Conservation (phyloP, 2,888 invertebrate genomes). For the Mythimna ferrago region DNA sequence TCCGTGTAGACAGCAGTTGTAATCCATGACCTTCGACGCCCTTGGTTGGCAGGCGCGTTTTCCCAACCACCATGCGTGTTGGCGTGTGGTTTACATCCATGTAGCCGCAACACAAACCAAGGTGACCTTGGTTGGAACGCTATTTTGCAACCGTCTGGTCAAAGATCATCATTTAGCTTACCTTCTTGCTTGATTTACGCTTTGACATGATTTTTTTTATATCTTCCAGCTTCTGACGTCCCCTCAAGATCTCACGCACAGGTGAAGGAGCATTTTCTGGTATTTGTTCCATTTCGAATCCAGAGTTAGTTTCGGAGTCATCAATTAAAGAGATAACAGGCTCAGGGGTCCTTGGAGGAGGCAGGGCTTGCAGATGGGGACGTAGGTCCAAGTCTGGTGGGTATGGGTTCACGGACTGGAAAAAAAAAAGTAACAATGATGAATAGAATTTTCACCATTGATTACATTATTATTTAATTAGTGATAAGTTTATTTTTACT, state of each 20-base stretch:
- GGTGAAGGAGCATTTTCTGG: not conserved
- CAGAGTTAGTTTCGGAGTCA: not conserved
- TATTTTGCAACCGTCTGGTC: too few species aligned
- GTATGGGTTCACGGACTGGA: slow-evolving; percentile 8
- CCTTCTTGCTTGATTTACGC: slow-evolving; percentile 2
- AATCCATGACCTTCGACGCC: too few species aligned
- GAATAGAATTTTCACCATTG: not conserved
- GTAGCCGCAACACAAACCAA: too few species aligned
- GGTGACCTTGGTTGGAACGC: too few species aligned
- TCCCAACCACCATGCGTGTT: too few species aligned
- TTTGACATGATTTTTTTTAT: not conserved
- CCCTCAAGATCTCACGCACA: not conserved
- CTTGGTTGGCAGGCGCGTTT: too few species aligned
- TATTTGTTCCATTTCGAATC: not conserved
- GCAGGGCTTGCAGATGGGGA: not conserved
- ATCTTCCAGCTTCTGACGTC: not conserved
- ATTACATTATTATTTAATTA: too few species aligned
- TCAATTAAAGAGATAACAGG: not conserved
- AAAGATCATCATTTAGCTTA: not conserved
- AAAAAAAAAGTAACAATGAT: slow-evolving; percentile 5
- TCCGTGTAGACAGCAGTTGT: too few species aligned
- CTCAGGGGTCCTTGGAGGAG: slow-evolving; percentile 18
- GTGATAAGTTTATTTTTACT: too few species aligned
- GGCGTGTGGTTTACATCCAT: too few species aligned
- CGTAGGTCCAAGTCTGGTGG: slow-evolving; percentile 1